Conservation (phyloP, 2,888 invertebrate genomes). For the Drosophila melanosoma region DNA sequence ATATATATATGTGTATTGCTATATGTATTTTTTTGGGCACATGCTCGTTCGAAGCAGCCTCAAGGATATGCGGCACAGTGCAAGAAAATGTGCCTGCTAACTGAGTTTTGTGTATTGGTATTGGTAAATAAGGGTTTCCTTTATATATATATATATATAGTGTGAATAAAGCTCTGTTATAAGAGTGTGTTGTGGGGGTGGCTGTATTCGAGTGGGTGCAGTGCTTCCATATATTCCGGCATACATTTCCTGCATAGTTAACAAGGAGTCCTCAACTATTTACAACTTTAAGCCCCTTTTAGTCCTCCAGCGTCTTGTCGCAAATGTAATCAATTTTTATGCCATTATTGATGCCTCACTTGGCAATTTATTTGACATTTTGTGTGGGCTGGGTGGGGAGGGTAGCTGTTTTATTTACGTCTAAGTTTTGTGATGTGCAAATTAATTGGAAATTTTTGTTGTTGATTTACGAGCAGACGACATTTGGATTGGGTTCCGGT, state of each 20-base stretch:
- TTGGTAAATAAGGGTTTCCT: constrained; percentile 15
- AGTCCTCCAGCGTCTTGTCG: constrained; percentile 5
- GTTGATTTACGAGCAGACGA: constrained; percentile 55
- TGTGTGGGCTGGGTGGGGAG: not conserved
- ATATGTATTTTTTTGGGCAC: constrained; percentile 40
- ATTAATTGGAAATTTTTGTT: constrained; percentile 76
- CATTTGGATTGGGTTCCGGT: constrained; percentile 62
- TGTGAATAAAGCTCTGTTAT: constrained; percentile 13
- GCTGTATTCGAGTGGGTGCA: constrained; percentile 11
- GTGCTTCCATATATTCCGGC: constrained; percentile 3
- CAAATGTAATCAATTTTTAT: constrained; percentile 82
- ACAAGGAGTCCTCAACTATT: constrained; percentile 55
- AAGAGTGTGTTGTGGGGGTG: not conserved
- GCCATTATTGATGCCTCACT: constrained; percentile 80
- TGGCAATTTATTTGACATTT: constrained; percentile 63
- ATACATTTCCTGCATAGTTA: constrained; percentile 65
- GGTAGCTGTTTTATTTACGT: constrained; percentile 48
- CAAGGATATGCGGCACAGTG: constrained; percentile 62
- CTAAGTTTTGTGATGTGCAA: constrained; percentile 61
- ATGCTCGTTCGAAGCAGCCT: constrained; percentile 52
- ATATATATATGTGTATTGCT: not conserved
- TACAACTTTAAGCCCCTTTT: constrained; percentile 39
- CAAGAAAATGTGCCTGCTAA: constrained; percentile 61
- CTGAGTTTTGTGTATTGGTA: constrained; percentile 23
- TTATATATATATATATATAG: constrained; percentile 27